Conservation (phyloP, 2,888 invertebrate species). For the Troides aeacus region DNA sequence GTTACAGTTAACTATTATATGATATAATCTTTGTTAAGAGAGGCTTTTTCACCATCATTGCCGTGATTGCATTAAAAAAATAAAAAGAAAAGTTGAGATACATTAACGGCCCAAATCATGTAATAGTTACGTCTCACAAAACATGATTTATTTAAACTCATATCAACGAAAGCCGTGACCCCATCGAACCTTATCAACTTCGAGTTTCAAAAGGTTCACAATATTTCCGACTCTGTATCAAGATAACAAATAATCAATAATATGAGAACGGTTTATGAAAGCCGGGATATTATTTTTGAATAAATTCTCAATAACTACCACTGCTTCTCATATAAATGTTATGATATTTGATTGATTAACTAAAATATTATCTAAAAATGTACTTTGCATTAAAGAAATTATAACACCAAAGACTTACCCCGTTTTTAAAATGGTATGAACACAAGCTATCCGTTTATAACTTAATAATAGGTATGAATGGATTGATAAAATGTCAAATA, state of each 20-base stretch:
- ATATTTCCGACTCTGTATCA: background rate
- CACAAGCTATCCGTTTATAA: background rate
- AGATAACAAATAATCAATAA: constrained; percentile 22
- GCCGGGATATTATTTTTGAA: background rate
- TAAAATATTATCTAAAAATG: background rate
- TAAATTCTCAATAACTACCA: background rate
- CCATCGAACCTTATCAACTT: constrained; percentile 20
- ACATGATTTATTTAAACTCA: constrained; percentile 1
- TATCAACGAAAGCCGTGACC: constrained; percentile 28
- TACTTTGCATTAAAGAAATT: background rate
- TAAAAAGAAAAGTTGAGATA: too few relatives aligned
- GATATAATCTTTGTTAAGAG: too few relatives aligned
- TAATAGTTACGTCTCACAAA: background rate
- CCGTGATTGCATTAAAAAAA: too few relatives aligned
- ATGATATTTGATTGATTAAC: background rate
- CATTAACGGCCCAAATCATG: background rate
- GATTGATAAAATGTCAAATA: constrained; percentile 1
- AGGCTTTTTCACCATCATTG: too few relatives aligned
- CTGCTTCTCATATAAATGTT: background rate
- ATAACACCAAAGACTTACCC: constrained; percentile 14
- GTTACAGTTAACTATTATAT: too few relatives aligned
- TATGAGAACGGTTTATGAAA: background rate
- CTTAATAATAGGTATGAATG: background rate
- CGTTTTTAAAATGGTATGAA: background rate
- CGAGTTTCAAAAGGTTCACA: constrained; percentile 13